Percentiles rank a stretch among this genome's conserved stretches.
Evolutionary conservation across 2,113 vertebrate genomes (phyloP).

Genomic region (Halcyon senegalensis): DNA sequence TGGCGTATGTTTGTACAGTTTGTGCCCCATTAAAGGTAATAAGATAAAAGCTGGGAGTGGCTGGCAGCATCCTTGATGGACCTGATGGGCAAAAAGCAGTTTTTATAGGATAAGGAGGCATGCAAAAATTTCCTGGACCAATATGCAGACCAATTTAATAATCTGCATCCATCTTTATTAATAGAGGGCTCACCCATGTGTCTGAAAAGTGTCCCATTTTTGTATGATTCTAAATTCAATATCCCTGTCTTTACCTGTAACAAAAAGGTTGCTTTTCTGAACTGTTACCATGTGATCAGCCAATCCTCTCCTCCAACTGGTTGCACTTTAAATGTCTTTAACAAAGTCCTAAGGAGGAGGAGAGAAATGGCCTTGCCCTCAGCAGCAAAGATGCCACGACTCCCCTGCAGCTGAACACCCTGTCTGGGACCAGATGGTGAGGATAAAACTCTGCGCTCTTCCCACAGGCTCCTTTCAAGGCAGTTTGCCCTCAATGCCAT

Average conservation of each 20-base stretch:
- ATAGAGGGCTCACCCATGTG: neutral
- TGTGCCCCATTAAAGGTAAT: neutral
- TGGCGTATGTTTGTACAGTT: neutral
- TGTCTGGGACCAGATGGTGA: conserved; percentile 13
- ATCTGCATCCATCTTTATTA: neutral
- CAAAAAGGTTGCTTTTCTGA: neutral
- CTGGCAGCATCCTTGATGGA: neutral
- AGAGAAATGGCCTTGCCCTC: neutral
- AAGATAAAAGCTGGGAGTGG: neutral
- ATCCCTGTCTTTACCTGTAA: neutral
- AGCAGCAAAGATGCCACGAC: neutral
- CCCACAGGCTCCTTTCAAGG: neutral
- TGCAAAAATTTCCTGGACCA: neutral
- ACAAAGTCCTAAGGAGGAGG: neutral
- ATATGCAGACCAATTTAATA: neutral
- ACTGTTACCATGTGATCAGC: neutral
- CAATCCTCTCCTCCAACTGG: neutral
- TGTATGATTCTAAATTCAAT: neutral
- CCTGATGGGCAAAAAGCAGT: neutral
- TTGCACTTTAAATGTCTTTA: neutral
- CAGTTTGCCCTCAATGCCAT: neutral
- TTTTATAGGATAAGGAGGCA: neutral
- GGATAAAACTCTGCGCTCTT: conserved; percentile 10
- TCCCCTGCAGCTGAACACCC: conserved; percentile 34
- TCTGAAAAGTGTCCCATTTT: neutral